phyloP scores from a whole-genome alignment of 2,113 vertebrate genomes.

The Phalacrocorax brasilianus region DNA sequence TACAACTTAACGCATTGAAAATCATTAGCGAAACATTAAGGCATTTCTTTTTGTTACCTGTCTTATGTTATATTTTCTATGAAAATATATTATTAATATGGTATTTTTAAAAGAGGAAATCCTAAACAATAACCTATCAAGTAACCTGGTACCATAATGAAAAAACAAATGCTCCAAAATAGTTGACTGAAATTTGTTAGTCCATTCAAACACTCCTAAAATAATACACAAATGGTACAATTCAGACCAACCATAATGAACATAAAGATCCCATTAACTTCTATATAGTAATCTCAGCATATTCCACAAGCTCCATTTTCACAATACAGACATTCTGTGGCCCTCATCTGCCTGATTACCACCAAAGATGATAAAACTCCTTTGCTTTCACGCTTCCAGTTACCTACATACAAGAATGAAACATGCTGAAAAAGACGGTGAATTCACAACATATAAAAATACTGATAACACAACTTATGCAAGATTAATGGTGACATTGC shows the following conservation, averaged over 20 bases:
- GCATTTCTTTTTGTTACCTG: background rate
- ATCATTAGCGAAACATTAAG: background rate
- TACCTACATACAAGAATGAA: background rate
- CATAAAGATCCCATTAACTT: background rate
- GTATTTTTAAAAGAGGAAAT: background rate
- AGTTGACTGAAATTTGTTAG: background rate
- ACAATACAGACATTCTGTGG: background rate
- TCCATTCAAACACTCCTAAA: background rate
- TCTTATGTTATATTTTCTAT: background rate
- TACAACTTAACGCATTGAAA: background rate
- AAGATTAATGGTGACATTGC: accelerated
- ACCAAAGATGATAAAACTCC: background rate
- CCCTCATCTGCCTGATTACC: background rate
- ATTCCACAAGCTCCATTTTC: background rate
- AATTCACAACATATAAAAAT: background rate
- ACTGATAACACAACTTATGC: accelerated
- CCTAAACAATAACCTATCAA: background rate
- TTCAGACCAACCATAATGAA: background rate
- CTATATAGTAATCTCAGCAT: background rate
- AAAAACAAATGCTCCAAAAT: background rate
- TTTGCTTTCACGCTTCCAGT: background rate
- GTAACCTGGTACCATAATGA: background rate
- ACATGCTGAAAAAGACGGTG: accelerated
- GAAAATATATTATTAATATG: background rate
- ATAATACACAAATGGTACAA: background rate